phyloP scores from a whole-genome alignment of 2,888 invertebrate genomes.

The Spatulosminthurus flaviceps region DNA sequence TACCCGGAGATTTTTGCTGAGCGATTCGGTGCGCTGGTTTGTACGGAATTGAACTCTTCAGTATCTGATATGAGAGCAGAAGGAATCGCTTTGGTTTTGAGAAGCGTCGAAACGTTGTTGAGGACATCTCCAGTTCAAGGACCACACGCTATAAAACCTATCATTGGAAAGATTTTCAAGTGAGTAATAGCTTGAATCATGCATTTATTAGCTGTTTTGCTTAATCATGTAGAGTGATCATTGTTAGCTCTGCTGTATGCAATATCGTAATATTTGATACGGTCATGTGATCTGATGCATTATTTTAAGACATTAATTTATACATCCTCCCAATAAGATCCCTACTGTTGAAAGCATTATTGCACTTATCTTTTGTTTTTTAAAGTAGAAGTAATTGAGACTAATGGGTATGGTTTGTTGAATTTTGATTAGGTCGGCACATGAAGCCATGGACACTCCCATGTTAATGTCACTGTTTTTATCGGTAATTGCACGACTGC shows the following conservation, averaged over 20 bases:
- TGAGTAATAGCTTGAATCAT: constrained; percentile 37
- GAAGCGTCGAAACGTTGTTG: constrained; percentile 80
- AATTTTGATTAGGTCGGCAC: constrained; percentile 70
- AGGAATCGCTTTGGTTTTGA: constrained; percentile 77
- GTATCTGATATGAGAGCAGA: constrained; percentile 81
- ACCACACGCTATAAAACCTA: constrained; percentile 66
- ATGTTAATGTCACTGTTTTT: constrained; percentile 81
- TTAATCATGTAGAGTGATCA: too few relatives aligned
- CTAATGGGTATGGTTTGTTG: constrained; percentile 38
- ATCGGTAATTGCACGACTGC: constrained; percentile 79
- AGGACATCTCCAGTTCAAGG: constrained; percentile 78
- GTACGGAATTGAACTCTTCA: constrained; percentile 76
- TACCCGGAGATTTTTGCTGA: constrained; percentile 62
- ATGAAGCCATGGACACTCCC: constrained; percentile 76
- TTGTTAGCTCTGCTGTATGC: background rate
- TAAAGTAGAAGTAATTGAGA: constrained; percentile 23
- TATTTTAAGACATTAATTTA: too few relatives aligned
- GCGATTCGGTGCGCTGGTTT: constrained; percentile 70
- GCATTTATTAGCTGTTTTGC: background rate
- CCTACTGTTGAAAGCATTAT: too few relatives aligned
- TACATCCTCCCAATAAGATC: too few relatives aligned
- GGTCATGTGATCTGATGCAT: too few relatives aligned
- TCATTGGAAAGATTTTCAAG: constrained; percentile 62
- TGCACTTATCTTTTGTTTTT: too few relatives aligned
- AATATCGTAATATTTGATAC: too few relatives aligned